Percentiles rank a stretch among this genome's conserved stretches.
These are phyloP conservation scores for Megalonaias nervosa DNA, from an alignment of 1,140 invertebrate species.

Conservation along the genomic window DNA sequence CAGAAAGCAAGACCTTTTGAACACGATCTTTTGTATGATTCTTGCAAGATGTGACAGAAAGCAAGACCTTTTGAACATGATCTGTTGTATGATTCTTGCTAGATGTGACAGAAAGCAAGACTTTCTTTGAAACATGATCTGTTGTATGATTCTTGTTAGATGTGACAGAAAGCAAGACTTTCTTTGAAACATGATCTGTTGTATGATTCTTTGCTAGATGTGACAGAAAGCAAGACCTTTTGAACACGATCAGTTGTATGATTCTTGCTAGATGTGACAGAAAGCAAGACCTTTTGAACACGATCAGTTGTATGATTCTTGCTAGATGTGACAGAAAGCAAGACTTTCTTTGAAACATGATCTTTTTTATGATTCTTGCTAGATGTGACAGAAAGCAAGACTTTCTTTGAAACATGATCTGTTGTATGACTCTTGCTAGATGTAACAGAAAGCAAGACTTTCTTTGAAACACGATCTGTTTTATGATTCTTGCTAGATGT, in stretches of 20 bases:
- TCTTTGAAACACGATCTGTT: too few species aligned
- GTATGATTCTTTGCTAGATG: slow-evolving; percentile 42
- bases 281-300: too few species aligned
- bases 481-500: slow-evolving; percentile 50
- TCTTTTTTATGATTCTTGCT: slow-evolving; percentile 6
- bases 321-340: slow-evolving; percentile 56
- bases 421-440: too few species aligned
- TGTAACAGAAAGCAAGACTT: too few species aligned
- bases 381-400: slow-evolving; percentile 60
- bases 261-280: slow-evolving; percentile 50
- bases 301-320: slow-evolving; percentile 13
- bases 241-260: too few species aligned
- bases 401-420: too few species aligned
- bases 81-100: too few species aligned
- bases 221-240: slow-evolving; percentile 58
- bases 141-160: slow-evolving; percentile 37
- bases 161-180: slow-evolving; percentile 55
- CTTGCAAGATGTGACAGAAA: too few species aligned
- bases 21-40: too few species aligned
- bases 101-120: slow-evolving; percentile 57
- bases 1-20: slow-evolving; percentile 58
- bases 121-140: neutral
- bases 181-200: neutral
- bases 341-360: too few species aligned
- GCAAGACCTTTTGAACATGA: too few species aligned